A percentile compares a stretch with the other conserved stretches of the same genome.
Conservation (phyloP, 2,797 vertebrate genomes). For the Gymnodraco acuticeps region DNA sequence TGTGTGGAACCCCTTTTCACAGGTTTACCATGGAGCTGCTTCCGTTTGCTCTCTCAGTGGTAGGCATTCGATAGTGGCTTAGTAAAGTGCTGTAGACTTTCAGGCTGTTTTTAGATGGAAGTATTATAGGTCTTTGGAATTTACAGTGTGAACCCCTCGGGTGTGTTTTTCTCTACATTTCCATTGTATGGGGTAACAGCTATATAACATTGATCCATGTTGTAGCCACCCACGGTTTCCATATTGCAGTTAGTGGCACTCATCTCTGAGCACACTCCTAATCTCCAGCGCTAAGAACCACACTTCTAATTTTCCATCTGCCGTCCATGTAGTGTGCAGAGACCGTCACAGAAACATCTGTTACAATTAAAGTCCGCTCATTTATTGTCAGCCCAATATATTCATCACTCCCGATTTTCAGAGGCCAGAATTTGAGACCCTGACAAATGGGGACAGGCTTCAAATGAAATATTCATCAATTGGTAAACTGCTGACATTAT, state of each 20-base stretch:
- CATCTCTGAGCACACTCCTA: slow-evolving; percentile 32
- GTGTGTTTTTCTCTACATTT: background rate
- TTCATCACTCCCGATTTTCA: slow-evolving; percentile 40
- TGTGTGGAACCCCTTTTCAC: background rate
- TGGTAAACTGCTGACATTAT: background rate
- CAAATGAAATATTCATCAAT: slow-evolving; percentile 10
- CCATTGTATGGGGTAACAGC: background rate
- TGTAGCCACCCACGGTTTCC: background rate
- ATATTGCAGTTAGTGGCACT: slow-evolving; percentile 23
- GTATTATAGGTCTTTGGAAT: slow-evolving; percentile 14
- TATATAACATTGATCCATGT: slow-evolving; percentile 23
- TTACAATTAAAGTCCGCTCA: slow-evolving; percentile 45
- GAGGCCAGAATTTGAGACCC: slow-evolving; percentile 6
- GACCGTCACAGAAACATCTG: slow-evolving; percentile 62
- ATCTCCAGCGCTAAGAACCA: slow-evolving; percentile 42
- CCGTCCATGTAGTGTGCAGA: slow-evolving; percentile 22
- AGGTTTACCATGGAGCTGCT: slow-evolving; percentile 22
- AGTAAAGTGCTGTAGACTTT: slow-evolving; percentile 14
- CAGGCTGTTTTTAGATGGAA: background rate
- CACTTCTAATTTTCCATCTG: slow-evolving; percentile 55
- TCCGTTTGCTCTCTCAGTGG: slow-evolving; percentile 14
- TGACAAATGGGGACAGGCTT: slow-evolving; percentile 2
- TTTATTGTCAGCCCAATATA: slow-evolving; percentile 47
- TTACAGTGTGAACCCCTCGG: background rate
- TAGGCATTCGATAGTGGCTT: background rate